Conservation (phyloP, 2,888 invertebrate species). For the Ypsolopha sequella region DNA sequence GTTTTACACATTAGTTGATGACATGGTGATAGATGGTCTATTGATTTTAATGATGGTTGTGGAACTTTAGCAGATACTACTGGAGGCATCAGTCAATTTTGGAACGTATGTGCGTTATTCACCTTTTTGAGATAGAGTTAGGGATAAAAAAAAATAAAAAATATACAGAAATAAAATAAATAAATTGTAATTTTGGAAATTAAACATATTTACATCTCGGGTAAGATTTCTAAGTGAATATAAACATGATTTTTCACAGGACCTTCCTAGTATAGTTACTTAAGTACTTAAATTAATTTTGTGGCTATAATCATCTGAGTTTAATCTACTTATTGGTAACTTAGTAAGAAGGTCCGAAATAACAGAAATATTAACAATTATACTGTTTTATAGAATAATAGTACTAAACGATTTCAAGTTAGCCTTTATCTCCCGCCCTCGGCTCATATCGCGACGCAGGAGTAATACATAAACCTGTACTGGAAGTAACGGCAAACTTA, state of each 20-base stretch:
- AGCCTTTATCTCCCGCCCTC: too few species aligned
- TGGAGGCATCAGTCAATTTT: background rate
- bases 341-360: background rate
- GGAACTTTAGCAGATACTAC: too few species aligned
- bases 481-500: too few species aligned
- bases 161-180: slow-evolving; percentile 57
- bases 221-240: slow-evolving; percentile 20
- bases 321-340: background rate
- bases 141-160: slow-evolving; percentile 31
- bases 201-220: slow-evolving; percentile 64
- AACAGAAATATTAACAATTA: background rate
- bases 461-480: too few species aligned
- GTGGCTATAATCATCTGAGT: background rate
- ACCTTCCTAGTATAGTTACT: background rate
- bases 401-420: slow-evolving; percentile 21
- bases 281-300: background rate
- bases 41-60: background rate
- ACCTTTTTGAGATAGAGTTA: slow-evolving; percentile 25
- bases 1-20: background rate
- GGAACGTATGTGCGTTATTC: slow-evolving; percentile 53
- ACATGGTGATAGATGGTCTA: background rate
- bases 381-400: background rate
- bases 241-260: background rate
- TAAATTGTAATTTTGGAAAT: slow-evolving; percentile 58
- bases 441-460: too few species aligned